phyloP scores from a whole-genome alignment of 2,797 vertebrate species.

The Enteromius mattozi region DNA sequence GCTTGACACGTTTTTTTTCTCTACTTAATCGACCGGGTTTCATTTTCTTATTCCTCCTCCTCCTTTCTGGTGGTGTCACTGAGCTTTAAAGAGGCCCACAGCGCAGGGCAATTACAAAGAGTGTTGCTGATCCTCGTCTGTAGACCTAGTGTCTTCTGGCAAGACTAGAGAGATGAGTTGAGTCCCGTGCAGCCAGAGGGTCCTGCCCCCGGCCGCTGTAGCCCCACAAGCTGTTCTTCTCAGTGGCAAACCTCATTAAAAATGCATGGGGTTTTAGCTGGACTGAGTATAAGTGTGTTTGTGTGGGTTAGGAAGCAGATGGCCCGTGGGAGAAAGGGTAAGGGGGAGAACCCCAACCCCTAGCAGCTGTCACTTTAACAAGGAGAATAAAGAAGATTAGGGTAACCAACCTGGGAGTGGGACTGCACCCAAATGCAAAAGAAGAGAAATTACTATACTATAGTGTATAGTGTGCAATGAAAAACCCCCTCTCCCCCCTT shows the following conservation, averaged over 20 bases:
- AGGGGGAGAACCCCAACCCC: conserved; percentile 66
- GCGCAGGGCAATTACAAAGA: conserved; percentile 54
- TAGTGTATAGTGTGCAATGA: background rate
- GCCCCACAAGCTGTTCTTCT: conserved; percentile 73
- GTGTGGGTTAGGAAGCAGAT: conserved; percentile 58
- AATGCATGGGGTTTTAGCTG: conserved; percentile 68
- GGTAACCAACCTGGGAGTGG: conserved; percentile 62
- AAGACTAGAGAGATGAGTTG: conserved; percentile 63
- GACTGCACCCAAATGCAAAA: conserved; percentile 62
- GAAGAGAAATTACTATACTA: conserved; percentile 4
- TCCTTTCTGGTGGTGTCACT: conserved; percentile 33
- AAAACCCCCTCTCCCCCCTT: too few relatives aligned
- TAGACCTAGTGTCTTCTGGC: conserved; percentile 40
- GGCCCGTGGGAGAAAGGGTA: conserved; percentile 45
- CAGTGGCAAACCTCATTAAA: conserved; percentile 71
- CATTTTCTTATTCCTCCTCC: conserved; percentile 31
- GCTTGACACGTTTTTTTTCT: conserved; percentile 8
- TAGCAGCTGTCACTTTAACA: conserved; percentile 76
- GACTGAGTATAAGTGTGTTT: conserved; percentile 48
- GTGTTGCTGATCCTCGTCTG: conserved; percentile 18
- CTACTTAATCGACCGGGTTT: conserved; percentile 31
- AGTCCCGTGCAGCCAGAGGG: conserved; percentile 64
- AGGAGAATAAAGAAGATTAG: conserved; percentile 68
- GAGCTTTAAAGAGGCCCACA: conserved; percentile 43
- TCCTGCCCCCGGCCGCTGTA: conserved; percentile 63